phyloP scores from a whole-genome alignment of 2,888 invertebrate species.

The Eutolmus rufibarbis region DNA sequence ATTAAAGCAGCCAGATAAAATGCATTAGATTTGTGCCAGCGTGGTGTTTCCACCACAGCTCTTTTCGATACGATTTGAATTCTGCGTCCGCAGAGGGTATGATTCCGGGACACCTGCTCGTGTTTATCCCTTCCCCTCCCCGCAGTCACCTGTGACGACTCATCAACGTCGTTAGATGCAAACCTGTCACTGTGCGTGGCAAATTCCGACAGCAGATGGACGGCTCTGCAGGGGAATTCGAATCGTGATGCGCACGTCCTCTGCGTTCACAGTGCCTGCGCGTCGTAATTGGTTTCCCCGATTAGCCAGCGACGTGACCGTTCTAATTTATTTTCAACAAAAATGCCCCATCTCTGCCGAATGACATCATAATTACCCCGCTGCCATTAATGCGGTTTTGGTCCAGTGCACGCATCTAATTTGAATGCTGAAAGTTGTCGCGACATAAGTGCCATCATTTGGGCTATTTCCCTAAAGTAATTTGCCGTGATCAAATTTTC shows the following conservation, averaged over 20 bases:
- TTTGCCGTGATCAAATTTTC: neutral
- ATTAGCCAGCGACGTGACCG: neutral
- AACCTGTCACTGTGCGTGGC: neutral
- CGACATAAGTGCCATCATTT: neutral
- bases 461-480: neutral
- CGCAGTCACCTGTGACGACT: neutral
- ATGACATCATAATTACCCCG: neutral
- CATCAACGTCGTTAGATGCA: neutral
- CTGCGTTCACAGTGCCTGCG: neutral
- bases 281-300: conserved; percentile 16
- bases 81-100: neutral
- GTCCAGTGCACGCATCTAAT: neutral
- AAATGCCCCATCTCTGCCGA: neutral
- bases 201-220: conserved; percentile 24
- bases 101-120: neutral
- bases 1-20: neutral
- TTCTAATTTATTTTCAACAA: neutral
- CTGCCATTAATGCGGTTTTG: neutral
- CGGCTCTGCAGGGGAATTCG: neutral
- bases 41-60: neutral
- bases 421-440: neutral
- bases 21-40: neutral
- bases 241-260: conserved; percentile 5
- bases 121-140: neutral
- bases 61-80: neutral